Percentiles rank a stretch among this genome's conserved stretches.
phyloP scores from a whole-genome alignment of 2,113 vertebrate species.

The Rhadina sibilatrix region DNA sequence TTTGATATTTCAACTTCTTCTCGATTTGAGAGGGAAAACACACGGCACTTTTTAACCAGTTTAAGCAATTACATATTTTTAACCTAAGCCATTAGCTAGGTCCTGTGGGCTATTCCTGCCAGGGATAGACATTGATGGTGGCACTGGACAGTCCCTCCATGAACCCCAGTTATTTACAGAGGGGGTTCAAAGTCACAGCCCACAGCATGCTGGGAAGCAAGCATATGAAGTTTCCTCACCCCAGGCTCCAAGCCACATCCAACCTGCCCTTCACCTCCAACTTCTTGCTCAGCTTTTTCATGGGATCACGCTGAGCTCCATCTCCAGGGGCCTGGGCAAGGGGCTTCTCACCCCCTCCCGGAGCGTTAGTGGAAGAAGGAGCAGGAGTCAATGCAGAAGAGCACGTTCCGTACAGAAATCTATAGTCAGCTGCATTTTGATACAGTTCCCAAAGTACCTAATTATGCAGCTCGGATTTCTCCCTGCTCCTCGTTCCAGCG shows the following conservation, averaged over 20 bases:
- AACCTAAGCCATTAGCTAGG: not conserved
- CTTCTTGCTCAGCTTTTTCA: not conserved
- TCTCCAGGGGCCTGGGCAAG: not conserved
- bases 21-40: slow-evolving; percentile 22
- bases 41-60: not conserved
- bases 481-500: slow-evolving; percentile 28
- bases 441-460: slow-evolving; percentile 63
- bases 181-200: not conserved
- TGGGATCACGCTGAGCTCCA: not conserved
- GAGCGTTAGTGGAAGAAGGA: not conserved
- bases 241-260: not conserved
- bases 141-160: not conserved
- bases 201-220: not conserved
- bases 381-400: not conserved
- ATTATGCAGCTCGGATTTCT: slow-evolving; percentile 57
- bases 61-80: not conserved
- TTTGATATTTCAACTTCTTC: slow-evolving; percentile 51
- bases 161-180: not conserved
- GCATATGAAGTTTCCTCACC: not conserved
- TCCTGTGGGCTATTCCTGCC: not conserved
- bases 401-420: not conserved
- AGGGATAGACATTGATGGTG: not conserved
- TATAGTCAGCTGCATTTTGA: slow-evolving; percentile 57
- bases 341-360: not conserved
- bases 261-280: not conserved